Evolutionary conservation across 1,140 invertebrate genomes (phyloP).

Genomic region (Lasioglossum albipes): DNA sequence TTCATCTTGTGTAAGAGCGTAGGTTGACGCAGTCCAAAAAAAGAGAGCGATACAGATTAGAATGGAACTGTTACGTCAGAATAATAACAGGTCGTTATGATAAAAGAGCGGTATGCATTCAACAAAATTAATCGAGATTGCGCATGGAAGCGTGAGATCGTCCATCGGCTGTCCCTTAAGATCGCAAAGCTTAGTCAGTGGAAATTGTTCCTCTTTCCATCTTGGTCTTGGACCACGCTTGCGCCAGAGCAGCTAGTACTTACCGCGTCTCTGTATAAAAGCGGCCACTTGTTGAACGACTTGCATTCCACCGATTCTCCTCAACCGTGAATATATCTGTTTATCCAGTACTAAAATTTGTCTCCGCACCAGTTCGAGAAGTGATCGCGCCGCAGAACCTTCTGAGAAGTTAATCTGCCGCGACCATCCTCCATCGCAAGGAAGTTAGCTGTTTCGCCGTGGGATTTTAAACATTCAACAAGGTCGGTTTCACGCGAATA

Average conservation of each 20-base stretch:
- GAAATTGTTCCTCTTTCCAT: slow-evolving; percentile 28
- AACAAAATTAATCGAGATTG: slow-evolving; percentile 36
- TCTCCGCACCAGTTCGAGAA: background rate
- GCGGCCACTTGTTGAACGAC: slow-evolving; percentile 79
- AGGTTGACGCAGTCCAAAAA: no score
- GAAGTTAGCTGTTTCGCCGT: slow-evolving; percentile 1
- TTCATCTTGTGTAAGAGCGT: no score
- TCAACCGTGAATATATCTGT: slow-evolving; percentile 57
- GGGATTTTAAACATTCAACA: background rate
- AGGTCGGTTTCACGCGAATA: slow-evolving; percentile 6
- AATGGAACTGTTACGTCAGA: no score
- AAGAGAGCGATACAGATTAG: no score
- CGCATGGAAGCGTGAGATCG: background rate
- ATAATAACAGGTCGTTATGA: background rate
- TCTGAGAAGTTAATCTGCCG: background rate
- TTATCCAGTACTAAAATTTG: background rate
- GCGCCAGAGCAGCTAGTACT: slow-evolving; percentile 62
- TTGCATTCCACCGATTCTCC: slow-evolving; percentile 71
- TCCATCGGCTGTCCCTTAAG: slow-evolving; percentile 46
- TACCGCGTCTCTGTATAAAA: slow-evolving; percentile 75
- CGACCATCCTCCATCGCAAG: no score
- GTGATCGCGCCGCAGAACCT: background rate
- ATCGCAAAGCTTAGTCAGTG: slow-evolving; percentile 50
- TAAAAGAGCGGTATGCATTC: no score
- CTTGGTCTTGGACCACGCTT: slow-evolving; percentile 57